These are phyloP conservation scores for Leucoraja ocellata DNA, from an alignment of 2,797 vertebrate species.

Conservation along the genomic window DNA sequence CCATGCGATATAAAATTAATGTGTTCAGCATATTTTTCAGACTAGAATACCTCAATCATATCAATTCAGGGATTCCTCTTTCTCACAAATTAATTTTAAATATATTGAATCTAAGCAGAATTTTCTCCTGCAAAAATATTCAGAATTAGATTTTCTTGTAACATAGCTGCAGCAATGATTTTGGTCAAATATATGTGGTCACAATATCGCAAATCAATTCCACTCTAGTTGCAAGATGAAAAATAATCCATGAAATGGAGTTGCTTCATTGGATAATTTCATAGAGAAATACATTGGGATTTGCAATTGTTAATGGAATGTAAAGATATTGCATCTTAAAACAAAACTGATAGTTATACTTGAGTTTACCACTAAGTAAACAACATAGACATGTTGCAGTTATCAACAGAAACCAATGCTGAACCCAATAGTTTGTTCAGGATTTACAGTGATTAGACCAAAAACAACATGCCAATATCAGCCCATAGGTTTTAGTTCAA, in stretches of 20 bases:
- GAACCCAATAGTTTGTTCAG: neutral
- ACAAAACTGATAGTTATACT: neutral
- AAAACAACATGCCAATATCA: neutral
- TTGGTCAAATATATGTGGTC: neutral
- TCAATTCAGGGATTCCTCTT: neutral
- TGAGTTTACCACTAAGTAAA: constrained; percentile 12
- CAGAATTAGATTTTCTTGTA: neutral
- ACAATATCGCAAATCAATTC: neutral
- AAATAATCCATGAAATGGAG: neutral
- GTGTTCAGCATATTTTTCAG: neutral
- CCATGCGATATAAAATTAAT: constrained; percentile 12
- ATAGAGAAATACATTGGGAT: neutral
- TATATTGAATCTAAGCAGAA: neutral
- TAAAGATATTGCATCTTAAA: neutral
- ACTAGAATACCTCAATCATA: constrained; percentile 7
- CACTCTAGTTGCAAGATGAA: neutral
- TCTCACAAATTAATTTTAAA: neutral
- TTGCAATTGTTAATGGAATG: neutral
- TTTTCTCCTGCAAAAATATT: neutral
- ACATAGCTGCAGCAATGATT: neutral
- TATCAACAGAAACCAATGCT: neutral
- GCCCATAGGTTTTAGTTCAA: too few relatives aligned
- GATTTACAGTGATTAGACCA: neutral
- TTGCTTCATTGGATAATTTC: neutral
- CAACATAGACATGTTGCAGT: neutral